These are phyloP conservation scores for Apostichopus parvimensis DNA, from an alignment of 35 echinoderm and acorn worm species.

Conservation along the genomic window DNA sequence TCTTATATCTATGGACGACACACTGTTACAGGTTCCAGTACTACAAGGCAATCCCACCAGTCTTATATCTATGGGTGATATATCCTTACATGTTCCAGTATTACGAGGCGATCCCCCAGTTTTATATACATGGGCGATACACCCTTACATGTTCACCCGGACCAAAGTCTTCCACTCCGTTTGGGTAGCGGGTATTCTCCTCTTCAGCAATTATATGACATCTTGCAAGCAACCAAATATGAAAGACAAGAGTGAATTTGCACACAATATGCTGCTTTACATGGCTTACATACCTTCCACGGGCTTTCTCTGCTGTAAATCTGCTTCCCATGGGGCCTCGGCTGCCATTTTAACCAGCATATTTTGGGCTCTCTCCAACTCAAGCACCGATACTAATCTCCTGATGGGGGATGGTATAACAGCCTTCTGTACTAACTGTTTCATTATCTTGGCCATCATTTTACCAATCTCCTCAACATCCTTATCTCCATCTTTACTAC, in stretches of 20 bases:
- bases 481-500: background rate
- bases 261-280: no score
- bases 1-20: background rate
- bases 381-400: conserved; percentile 76
- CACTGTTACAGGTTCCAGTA: no score
- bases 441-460: conserved; percentile 85
- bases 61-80: background rate
- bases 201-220: no score
- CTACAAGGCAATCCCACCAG: background rate
- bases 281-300: conserved; percentile 14
- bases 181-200: background rate
- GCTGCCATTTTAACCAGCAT: conserved; percentile 90
- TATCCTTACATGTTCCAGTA: no score
- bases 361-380: conserved; percentile 93
- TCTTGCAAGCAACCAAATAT: no score
- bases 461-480: conserved; percentile 63
- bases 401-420: conserved; percentile 95
- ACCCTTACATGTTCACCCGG: no score
- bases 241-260: no score
- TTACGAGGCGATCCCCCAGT: background rate
- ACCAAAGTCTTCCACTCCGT: background rate
- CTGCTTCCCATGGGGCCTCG: conserved; percentile 56
- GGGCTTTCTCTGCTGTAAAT: conserved; percentile 38
- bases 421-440: conserved; percentile 88
- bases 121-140: background rate